Conservation (phyloP, 2,888 invertebrate genomes). For the Drosophila subquinaria region DNA sequence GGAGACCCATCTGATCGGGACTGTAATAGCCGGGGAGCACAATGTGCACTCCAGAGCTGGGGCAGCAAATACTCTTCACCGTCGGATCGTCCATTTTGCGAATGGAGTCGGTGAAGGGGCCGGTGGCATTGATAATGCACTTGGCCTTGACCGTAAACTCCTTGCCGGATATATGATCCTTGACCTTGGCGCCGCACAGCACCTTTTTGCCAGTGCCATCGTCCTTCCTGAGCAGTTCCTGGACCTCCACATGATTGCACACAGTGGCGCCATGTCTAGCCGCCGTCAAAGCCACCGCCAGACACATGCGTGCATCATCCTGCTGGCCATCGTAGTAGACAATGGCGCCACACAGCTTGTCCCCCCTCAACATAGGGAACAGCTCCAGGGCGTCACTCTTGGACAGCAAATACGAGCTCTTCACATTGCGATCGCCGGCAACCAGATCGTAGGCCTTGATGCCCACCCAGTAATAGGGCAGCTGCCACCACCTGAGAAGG, state of each 20-base stretch:
- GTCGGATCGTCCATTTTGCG: slow-evolving; percentile 96
- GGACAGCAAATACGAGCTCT: slow-evolving; percentile 96
- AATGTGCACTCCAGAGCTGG: slow-evolving; percentile 99
- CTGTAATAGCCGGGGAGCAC: slow-evolving; percentile 99
- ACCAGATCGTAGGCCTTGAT: slow-evolving; percentile 99
- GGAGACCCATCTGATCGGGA: slow-evolving; percentile 98
- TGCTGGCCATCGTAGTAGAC: slow-evolving; percentile 99
- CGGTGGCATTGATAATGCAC: slow-evolving; percentile 98
- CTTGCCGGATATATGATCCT: slow-evolving; percentile 93
- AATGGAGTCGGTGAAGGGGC: slow-evolving; percentile 97
- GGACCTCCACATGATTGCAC: slow-evolving; percentile 95
- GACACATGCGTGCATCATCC: slow-evolving; percentile 99
- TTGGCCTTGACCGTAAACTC: slow-evolving; percentile 95
- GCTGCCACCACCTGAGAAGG: slow-evolving; percentile 96
- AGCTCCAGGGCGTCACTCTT: slow-evolving; percentile 97
- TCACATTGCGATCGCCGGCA: slow-evolving; percentile 97
- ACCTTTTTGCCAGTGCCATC: slow-evolving; percentile 86
- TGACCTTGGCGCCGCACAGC: slow-evolving; percentile 90
- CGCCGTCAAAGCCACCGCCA: slow-evolving; percentile 97
- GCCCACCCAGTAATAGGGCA: slow-evolving; percentile 99
- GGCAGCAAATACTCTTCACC: slow-evolving; percentile 95
- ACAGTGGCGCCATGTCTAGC: slow-evolving; percentile 97
- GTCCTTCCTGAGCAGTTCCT: slow-evolving; percentile 90
- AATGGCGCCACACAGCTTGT: slow-evolving; percentile 97
- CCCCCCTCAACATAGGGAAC: slow-evolving; percentile 99